Evolutionary conservation across 2,888 invertebrate species (phyloP), one percentile per base, ranked within the genome.

Genomic region (Rhamnusium bicolor): DNA sequence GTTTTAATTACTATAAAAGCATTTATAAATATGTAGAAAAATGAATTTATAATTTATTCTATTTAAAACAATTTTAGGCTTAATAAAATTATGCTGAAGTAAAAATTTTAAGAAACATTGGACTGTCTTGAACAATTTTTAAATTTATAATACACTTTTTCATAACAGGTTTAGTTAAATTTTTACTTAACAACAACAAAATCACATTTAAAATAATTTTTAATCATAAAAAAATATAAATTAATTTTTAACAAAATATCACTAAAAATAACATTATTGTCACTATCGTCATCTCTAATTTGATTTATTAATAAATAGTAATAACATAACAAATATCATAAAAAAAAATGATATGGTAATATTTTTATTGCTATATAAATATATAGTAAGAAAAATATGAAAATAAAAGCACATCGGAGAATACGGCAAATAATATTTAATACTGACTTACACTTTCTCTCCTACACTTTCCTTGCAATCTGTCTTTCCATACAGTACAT

Each of bases 191-290:
- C n/a, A 54, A 24, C 54, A 54, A 12, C 21, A 24, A n/a, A n/a
- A 54, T 21, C 40, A 40, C 12, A 18, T 18, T 14, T 32, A 32
- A 29, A 58, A 58, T 16, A 58, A 32, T 32, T 58, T 40, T 1
- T 19, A 19, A 49, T 61, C 29, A 40, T 61, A 10, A 46, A 61
- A 46, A 18, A 63, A 51, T 19, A 51, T 18, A 19, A 19, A 51
- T 51, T 2, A 19, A 27, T 47, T 4, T 16, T 63, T 8, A 49
- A 49, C 8, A 49, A 63, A 47, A 63, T 63, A 47, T 27, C 47
- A 63, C 63, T 61, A 47, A 61, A 46, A 21, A 61, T 47, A 40
- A 61, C 61, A 12, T 65, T 65, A 65, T 65, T 65, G 65, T 65
- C 65, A 65, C 65, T 65, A 65, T 65, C 53, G 27, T 53, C 53